Base-by-base conservation (phyloP, 2,888 invertebrate genomes). In the Meiosimyza platycephala region DNA sequence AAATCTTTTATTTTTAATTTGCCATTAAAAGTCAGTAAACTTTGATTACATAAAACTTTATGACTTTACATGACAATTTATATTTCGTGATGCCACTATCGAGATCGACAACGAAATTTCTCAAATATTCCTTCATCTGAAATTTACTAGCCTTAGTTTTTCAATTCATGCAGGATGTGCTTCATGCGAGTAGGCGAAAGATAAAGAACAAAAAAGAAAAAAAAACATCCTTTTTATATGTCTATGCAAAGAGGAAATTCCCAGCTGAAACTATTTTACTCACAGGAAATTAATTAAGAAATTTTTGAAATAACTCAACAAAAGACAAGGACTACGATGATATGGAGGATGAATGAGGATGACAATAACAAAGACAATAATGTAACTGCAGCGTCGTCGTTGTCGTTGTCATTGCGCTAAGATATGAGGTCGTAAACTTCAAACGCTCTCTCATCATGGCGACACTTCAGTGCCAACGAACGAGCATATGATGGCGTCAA, bases 201-300 rank as follows among this genome's bases (percentile, higher is more conserved):
- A 40, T 40, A 40, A 40, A 40, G 9, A 9, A 40, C 40, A 40
- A 40, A 6, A 40, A 40, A 6, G 62, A 47, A 62, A 15, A 7
- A 18, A 22, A 63, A 47, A 67, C 33, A 63, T 70, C 70, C 54
- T 13, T 63, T 40, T 40, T 9, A 11, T 40, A 63, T 62, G 40
- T 70, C 47, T 62, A 70, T 62, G 62, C 52, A 63, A 70, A 70
- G 18, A 48, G 47, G n/a, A 70, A 70, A 63, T 70, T 70, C 63
- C 48, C 63, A 47, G 13, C 63, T 18, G 62, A 63, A 70, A 70
- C 70, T 70, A 70, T 70, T 70, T 62, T 54, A 60, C 72, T 75
- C 52, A 64, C 63, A 68, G 54, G 50, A 75, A 75, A 75, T 75
- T 75, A 75, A 75, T 75, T 75, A 75, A 75, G 72, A 72, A 72